Conservation (phyloP, 92 coral and sea anemone species). For the Parazoanthus atlanticus region DNA sequence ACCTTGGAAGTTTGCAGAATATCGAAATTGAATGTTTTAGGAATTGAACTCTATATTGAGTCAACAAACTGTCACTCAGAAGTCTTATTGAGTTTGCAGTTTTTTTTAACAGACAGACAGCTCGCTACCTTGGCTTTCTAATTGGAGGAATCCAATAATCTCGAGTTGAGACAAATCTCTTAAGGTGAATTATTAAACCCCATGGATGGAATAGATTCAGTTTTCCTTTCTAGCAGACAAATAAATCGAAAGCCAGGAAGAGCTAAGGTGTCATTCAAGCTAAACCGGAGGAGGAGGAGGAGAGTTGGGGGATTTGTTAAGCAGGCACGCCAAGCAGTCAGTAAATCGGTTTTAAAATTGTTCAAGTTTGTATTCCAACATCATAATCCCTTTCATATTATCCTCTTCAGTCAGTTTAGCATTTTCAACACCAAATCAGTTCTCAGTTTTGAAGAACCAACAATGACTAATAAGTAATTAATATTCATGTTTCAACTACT, state of each 20-base stretch:
- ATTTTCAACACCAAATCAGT: background rate
- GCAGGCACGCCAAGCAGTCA: background rate
- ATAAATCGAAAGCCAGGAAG: background rate
- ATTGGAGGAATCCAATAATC: background rate
- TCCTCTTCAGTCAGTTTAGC: background rate
- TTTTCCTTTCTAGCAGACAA: conserved; percentile 23
- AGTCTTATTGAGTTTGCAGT: background rate
- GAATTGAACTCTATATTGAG: conserved; percentile 2
- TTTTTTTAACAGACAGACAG: conserved; percentile 2
- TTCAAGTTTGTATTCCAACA: background rate
- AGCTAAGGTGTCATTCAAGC: background rate
- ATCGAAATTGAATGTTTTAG: conserved; percentile 10
- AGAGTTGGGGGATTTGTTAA: background rate
- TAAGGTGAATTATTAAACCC: conserved; percentile 29
- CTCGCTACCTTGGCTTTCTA: conserved; percentile 1
- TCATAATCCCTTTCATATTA: background rate
- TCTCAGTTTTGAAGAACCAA: background rate
- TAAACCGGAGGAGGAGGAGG: conserved; percentile 7
- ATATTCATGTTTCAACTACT: background rate
- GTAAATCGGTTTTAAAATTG: background rate
- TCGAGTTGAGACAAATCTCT: background rate
- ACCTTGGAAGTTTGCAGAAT: background rate
- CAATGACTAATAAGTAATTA: too few relatives aligned
- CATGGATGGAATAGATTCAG: conserved; percentile 2
- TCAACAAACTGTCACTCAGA: conserved; percentile 19